Evolutionary conservation across 2,797 vertebrate genomes (phyloP).

Genomic region (Anguilla megastoma): DNA sequence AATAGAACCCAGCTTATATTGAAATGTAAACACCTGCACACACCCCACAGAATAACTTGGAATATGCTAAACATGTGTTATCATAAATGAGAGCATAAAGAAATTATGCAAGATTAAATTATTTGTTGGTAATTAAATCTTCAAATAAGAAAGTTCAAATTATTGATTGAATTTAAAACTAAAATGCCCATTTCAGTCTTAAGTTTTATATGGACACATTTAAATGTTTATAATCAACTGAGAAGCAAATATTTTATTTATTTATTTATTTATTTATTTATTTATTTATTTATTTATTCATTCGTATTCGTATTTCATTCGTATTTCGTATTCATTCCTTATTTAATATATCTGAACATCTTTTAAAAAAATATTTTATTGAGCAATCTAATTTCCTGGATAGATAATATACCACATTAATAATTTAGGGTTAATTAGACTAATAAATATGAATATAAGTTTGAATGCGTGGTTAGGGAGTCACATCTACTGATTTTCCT

Average conservation of each 20-base stretch:
- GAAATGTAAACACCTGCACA: background rate
- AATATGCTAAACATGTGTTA: background rate
- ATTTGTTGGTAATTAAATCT: too few relatives aligned
- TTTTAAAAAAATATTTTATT: too few relatives aligned
- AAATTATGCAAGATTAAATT: background rate
- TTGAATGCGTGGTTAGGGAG: background rate
- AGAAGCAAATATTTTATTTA: too few relatives aligned
- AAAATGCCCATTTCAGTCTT: background rate
- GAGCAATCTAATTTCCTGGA: background rate
- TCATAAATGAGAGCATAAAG: background rate
- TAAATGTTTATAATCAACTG: too few relatives aligned
- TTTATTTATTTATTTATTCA: too few relatives aligned
- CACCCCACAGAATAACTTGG: background rate
- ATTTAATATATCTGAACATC: too few relatives aligned
- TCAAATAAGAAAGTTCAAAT: too few relatives aligned
- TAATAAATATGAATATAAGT: background rate
- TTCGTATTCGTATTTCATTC: too few relatives aligned
- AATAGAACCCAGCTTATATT: background rate
- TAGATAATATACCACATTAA: background rate
- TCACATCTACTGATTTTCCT: background rate
- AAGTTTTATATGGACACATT: background rate
- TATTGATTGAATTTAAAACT: background rate
- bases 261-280: too few relatives aligned
- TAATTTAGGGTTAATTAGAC: background rate
- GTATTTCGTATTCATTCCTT: too few relatives aligned